Base-by-base conservation (phyloP, 2,888 invertebrate species). In the Drosophila phalerata region DNA sequence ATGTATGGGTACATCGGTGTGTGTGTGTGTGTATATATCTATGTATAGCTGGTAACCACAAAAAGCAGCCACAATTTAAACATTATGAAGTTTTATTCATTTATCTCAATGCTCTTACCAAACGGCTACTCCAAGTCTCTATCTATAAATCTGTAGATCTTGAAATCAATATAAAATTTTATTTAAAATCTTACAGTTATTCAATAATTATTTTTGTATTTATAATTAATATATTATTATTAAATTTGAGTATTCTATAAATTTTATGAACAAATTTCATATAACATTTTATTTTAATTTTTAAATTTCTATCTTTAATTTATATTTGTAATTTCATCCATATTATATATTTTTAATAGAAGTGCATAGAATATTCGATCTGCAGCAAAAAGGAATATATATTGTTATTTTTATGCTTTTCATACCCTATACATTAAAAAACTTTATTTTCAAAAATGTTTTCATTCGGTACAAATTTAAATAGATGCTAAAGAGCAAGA, bases 61-160 rank as follows among this genome's bases (percentile, higher is more conserved):
- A 55, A 48, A 73, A 77, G 63, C 64, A 84, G 67, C 85, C 85
- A 71, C 84, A 84, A 73, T 87, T 87, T 82, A 79, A 82, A 79
- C 77, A 82, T 77, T 77, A 82, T 82, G 66, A 65, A 79, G 69
- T 74, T 70, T 84, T 79, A 68, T 79, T 81, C 67, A 77, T 71
- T 77, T 69, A 49, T 60, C 45, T 58, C 32, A 55, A 66, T 69
- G 49, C 64, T 55, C 63, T 57, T 40, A 10, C 22, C 5, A 13
- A 15, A n/a, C 17, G n/a, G 28, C 37, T 40, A 19, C 6, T 13
- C 4, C 9, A 19, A 34, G 6, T 22, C 1, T 5, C n/a, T 2
- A n/a, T 2, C 1, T 8, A 2, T n/a, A n/a, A 0, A 15, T 9
- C 15, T 15, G 9, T 38, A 3, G 3, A 15, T 38, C 15, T 9